Evolutionary conservation across 2,797 vertebrate genomes (phyloP).

Genomic region (Gila robusta): DNA sequence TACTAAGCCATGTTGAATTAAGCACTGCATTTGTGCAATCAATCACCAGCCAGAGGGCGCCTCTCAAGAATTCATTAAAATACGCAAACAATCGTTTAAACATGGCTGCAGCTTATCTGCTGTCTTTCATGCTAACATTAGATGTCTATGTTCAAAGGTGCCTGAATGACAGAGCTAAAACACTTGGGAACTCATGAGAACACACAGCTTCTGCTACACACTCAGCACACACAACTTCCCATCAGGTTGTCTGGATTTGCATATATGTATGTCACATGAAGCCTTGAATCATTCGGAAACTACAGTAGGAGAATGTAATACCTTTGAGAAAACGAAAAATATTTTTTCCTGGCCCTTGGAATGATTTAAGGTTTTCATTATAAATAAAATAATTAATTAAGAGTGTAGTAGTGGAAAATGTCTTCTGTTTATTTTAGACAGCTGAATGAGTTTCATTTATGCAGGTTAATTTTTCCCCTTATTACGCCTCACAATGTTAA

Average conservation of each 20-base stretch:
- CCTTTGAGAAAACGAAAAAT: not conserved
- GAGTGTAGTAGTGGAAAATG: not conserved
- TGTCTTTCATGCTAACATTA: conserved; percentile 28
- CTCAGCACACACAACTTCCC: not conserved
- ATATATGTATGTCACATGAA: not conserved
- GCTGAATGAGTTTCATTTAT: conserved; percentile 2
- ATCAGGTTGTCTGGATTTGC: conserved; percentile 2
- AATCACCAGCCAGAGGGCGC: conserved; percentile 20
- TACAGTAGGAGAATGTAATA: not conserved
- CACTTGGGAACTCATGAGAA: not conserved
- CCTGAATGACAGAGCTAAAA: not conserved
- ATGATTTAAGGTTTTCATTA: not conserved
- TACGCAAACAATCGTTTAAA: conserved; percentile 9
- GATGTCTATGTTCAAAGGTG: not conserved
- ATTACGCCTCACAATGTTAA: not conserved
- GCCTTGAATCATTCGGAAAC: not conserved
- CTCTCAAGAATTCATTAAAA: conserved; percentile 51
- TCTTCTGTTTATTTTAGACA: not conserved
- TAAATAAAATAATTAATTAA: not conserved
- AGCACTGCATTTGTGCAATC: conserved; percentile 50
- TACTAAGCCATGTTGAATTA: conserved; percentile 57
- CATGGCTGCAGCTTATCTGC: conserved; percentile 25
- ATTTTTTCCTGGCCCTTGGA: not conserved
- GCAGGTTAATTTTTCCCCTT: not conserved
- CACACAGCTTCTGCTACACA: not conserved